Conservation (phyloP, 2,888 invertebrate species). For the Clivina fossor region DNA sequence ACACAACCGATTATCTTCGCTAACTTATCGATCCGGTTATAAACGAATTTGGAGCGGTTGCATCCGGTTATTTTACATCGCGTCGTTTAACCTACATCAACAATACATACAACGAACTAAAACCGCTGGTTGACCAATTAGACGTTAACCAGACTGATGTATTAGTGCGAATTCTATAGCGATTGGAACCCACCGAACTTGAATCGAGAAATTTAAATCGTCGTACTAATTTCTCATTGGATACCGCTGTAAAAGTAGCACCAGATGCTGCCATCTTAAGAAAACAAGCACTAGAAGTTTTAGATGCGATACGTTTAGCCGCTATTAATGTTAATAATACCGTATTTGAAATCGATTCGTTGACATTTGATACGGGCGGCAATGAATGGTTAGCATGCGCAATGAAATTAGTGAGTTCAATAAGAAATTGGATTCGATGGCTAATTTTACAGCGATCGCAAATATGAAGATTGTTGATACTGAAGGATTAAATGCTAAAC, state of each 20-base stretch:
- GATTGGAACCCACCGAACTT: constrained; percentile 64
- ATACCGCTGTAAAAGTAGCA: constrained; percentile 63
- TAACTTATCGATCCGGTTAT: constrained; percentile 71
- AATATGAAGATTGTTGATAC: constrained; percentile 63
- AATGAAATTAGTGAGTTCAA: constrained; percentile 64
- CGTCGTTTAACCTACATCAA: constrained; percentile 81
- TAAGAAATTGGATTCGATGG: constrained; percentile 70
- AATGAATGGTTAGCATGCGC: constrained; percentile 59
- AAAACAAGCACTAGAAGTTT: constrained; percentile 56
- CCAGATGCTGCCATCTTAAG: constrained; percentile 59
- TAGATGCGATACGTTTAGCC: constrained; percentile 58
- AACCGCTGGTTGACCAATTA: constrained; percentile 67
- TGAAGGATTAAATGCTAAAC: constrained; percentile 48
- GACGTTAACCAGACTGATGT: constrained; percentile 63
- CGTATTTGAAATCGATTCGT: constrained; percentile 69
- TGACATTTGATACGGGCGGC: constrained; percentile 73
- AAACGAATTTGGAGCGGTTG: constrained; percentile 75
- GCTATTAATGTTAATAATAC: constrained; percentile 62
- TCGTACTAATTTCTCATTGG: constrained; percentile 63
- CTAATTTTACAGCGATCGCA: constrained; percentile 66
- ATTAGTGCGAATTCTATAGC: constrained; percentile 57
- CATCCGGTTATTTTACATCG: constrained; percentile 85
- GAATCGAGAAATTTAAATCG: constrained; percentile 65
- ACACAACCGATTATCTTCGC: constrained; percentile 78
- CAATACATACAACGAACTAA: constrained; percentile 67